Evolutionary conservation across 2,888 invertebrate genomes (phyloP), one percentile per base, ranked within the genome.

Genomic region (Noctua janthina): DNA sequence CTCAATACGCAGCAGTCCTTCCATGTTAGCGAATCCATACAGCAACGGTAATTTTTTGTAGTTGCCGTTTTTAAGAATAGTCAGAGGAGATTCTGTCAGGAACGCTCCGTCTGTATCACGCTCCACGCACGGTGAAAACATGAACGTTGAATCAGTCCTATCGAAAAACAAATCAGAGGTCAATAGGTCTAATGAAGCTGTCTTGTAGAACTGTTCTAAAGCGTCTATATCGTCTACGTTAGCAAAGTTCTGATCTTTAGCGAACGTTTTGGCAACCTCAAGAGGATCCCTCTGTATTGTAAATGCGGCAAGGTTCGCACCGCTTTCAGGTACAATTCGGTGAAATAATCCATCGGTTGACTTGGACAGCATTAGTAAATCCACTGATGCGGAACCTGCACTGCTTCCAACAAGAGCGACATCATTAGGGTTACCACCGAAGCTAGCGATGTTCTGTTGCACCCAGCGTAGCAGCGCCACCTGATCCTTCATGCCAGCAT

Each of bases 371-470:
- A 91, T 89, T 7, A 95, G 76, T 0, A 94, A 87, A 67, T 94
- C 93, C 0, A 93, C 93, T 2, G 93, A 81, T 0, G 90, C 87
- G 0, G 93, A 88, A 0, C 94, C 94, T 17, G 94, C 93, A 67
- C 93, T 94, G 20, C 74, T 90, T 0, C 94, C 94, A 11, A 76
- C 86, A 10, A 95, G 80, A 3, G 94, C 94, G 0, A 95, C 91
- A 76, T 95, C 94, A 70, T 92, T 72, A 29, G 94, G 93, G 74
- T 94, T 93, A 6, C 94, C 94, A 0, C 94, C 93, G 49, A 93
- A 95, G 15, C 79, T 91, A 0, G 89, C 92, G 7, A 95, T 94
- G 54, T 95, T 93, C 15, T 90, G 87, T 49, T 93, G 88, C 0
- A 95, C 93, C 94, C 94, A 95, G 0, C 91, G 91, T 17, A 94